These are phyloP conservation scores for Sprattus sprattus DNA, from an alignment of 2,113 vertebrate genomes.

Conservation along the genomic window DNA sequence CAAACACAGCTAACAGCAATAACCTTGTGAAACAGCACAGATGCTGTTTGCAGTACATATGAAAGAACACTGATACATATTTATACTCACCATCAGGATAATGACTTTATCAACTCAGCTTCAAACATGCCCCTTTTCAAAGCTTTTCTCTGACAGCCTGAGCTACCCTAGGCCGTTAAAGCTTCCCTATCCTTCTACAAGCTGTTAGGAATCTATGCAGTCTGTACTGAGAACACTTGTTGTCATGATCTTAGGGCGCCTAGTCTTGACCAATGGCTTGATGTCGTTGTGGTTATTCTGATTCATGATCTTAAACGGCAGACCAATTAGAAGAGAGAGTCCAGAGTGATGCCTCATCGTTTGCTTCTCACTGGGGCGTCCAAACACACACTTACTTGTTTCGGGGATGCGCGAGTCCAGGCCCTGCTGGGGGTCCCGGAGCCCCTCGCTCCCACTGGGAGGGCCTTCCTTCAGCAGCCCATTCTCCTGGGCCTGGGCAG, in stretches of 20 bases:
- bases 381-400: slow-evolving; percentile 84
- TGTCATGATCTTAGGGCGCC: too few relatives aligned
- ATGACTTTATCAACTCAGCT: background rate
- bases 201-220: background rate
- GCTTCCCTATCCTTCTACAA: background rate
- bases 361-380: background rate
- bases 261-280: too few relatives aligned
- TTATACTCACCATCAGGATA: background rate
- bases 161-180: background rate
- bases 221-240: background rate
- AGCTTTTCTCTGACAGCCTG: background rate
- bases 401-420: slow-evolving; percentile 90
- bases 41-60: background rate
- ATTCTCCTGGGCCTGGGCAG: slow-evolving; percentile 73
- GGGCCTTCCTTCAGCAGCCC: slow-evolving; percentile 76
- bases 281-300: background rate
- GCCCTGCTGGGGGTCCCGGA: slow-evolving; percentile 82
- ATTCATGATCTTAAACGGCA: background rate
- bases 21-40: background rate
- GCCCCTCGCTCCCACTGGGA: slow-evolving; percentile 70
- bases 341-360: background rate
- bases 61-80: background rate
- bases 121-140: background rate
- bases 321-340: background rate
- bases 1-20: slow-evolving; percentile 10